Evolutionary conservation across 2,113 vertebrate species (phyloP), one percentile per base, ranked within the genome.

Genomic region (Gorilla gorilla): DNA sequence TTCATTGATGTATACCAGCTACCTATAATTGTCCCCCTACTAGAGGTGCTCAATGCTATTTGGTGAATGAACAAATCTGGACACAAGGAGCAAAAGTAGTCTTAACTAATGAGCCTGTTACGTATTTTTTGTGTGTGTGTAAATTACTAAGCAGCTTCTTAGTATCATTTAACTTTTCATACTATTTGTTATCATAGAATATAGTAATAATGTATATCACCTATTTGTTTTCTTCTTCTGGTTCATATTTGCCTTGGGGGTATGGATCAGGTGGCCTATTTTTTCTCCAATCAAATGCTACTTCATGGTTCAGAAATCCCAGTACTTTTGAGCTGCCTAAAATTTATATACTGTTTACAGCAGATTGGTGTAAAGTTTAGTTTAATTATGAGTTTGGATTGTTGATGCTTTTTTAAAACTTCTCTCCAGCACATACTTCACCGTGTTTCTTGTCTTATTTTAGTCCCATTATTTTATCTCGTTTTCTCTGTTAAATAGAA

Each of bases 401-500:
- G n/a, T 90, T 82, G 40, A 48, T 86, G 30, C 66, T 59, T 90
- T 75, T 83, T 30, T 45, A 14, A 64, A 64, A 16, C 14, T 87
- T 45, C 50, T 68, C 9, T 61, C 6, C 18, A 93, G 55, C 50
- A 90, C 30, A 76, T 79, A n/a, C 6, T 11, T 8, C 48, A 89
- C 32, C 2, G 20, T 86, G n/a, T 76, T 93, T 70, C 61, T 91
- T 95, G 43, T 32, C 16, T 93, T 93, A 79, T 76, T 81, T 81
- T 55, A 38, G 72, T 38, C 11, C 72, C 5, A 32, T 83, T 57
- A 59, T 96, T 70, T 85, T 52, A 70, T 86, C 20, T 68, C 23
- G 32, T 72, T 95, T 91, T 96, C 38, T 94, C n/a, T 23, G 35
- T 90, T 66, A 96, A 84, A 78, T 40, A 84, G 61, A 87, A 84